Evolutionary conservation across 2,797 vertebrate genomes (phyloP).

Genomic region (Agapornis canus): DNA sequence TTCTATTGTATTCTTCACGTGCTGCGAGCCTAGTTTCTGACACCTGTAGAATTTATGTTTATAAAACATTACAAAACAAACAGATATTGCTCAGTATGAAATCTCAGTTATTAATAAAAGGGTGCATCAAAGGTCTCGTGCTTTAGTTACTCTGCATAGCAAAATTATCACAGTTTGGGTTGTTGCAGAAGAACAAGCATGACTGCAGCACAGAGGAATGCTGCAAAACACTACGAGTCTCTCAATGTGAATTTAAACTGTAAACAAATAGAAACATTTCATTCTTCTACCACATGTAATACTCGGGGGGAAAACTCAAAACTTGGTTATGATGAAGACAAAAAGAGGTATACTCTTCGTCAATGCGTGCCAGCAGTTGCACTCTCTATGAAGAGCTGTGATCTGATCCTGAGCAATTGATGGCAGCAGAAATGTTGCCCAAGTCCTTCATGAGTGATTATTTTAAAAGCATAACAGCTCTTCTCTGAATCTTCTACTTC

Average conservation of each 20-base stretch:
- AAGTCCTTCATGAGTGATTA: background rate
- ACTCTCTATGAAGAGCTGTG: background rate
- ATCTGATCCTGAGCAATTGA: background rate
- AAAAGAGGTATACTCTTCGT: background rate
- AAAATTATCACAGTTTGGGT: background rate
- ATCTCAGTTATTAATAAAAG: background rate
- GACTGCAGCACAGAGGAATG: background rate
- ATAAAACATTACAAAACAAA: background rate
- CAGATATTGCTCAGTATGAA: background rate
- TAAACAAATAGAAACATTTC: background rate
- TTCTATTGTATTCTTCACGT: constrained; percentile 83
- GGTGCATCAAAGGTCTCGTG: background rate
- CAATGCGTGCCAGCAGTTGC: background rate
- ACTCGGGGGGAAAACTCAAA: background rate
- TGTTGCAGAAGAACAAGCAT: background rate
- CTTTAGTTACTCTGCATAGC: background rate
- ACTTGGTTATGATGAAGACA: fast-evolving
- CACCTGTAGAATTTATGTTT: constrained; percentile 76
- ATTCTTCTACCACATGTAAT: background rate
- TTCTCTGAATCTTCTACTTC: background rate
- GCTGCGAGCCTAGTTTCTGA: constrained; percentile 83
- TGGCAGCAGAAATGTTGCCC: background rate
- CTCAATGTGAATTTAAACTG: background rate
- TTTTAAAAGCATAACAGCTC: background rate
- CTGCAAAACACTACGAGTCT: background rate